phyloP scores from a whole-genome alignment of 2,888 invertebrate species.

The Erpobdella octoculata region DNA sequence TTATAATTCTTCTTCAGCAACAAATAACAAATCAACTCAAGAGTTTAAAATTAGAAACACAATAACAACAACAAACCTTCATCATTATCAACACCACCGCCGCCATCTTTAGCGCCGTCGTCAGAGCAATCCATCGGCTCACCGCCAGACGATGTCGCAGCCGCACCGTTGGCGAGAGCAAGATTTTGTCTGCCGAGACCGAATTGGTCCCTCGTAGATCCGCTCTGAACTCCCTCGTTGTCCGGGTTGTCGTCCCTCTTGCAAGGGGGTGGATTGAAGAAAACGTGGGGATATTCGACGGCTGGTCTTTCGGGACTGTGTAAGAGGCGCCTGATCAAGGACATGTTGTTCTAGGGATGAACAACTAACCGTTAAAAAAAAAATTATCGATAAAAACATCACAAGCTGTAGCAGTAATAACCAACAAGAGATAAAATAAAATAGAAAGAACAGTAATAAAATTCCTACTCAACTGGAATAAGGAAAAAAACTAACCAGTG shows the following conservation, averaged over 20 bases:
- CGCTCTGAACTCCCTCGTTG: neutral
- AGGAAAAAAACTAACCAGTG: conserved; percentile 42
- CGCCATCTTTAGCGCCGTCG: neutral
- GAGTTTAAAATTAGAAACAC: neutral
- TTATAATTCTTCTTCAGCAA: neutral
- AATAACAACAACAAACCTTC: too few species aligned
- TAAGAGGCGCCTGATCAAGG: neutral
- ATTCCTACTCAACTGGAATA: too few species aligned
- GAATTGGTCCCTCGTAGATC: neutral
- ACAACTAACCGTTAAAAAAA: neutral
- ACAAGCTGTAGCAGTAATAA: too few species aligned
- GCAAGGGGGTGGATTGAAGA: neutral
- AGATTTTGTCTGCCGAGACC: neutral
- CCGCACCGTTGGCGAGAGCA: conserved; percentile 20
- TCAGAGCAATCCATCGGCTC: too few species aligned
- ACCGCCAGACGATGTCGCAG: too few species aligned
- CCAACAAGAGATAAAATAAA: too few species aligned
- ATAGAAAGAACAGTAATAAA: too few species aligned
- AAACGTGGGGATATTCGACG: conserved; percentile 1
- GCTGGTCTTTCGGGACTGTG: neutral
- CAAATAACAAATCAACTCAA: neutral
- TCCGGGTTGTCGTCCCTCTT: neutral
- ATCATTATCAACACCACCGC: neutral
- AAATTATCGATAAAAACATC: too few species aligned
- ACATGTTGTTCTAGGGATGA: neutral